These are phyloP conservation scores for Trachymyrmex septentrionalis DNA, from an alignment of 1,140 invertebrate genomes.

Conservation along the genomic window DNA sequence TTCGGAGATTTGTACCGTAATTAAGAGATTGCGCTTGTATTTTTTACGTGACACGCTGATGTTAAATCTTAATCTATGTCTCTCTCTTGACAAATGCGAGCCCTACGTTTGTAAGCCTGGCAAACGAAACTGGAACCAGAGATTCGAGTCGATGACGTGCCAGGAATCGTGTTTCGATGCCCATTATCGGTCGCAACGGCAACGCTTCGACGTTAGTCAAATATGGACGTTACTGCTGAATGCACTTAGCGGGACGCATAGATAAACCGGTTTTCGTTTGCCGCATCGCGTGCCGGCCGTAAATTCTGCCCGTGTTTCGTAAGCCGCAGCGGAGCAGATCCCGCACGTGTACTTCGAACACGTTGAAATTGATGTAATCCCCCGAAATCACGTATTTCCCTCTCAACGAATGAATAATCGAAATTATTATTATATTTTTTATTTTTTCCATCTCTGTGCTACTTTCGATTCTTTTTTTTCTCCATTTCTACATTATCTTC, in stretches of 20 bases:
- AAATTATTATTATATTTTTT: no score
- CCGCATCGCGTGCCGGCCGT: slow-evolving; percentile 15
- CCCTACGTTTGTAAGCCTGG: neutral
- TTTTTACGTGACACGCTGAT: no score
- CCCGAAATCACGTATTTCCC: neutral
- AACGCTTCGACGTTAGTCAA: slow-evolving; percentile 11
- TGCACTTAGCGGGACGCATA: slow-evolving; percentile 32
- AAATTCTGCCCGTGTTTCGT: slow-evolving; percentile 42
- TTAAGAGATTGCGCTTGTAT: neutral
- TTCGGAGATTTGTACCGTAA: neutral
- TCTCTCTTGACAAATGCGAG: neutral
- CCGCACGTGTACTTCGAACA: slow-evolving; percentile 22
- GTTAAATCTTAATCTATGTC: neutral
- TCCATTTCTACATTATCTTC: neutral
- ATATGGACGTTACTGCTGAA: slow-evolving; percentile 31
- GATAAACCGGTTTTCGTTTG: slow-evolving; percentile 44
- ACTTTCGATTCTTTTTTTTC: no score
- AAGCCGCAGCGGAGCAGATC: slow-evolving; percentile 16
- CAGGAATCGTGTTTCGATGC: neutral
- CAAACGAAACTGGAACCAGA: neutral
- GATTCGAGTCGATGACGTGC: neutral
- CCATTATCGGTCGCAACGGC: slow-evolving; percentile 23
- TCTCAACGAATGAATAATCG: no score
- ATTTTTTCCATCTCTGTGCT: no score
- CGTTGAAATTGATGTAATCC: slow-evolving; percentile 39